Conservation (phyloP, 2,113 vertebrate species). For the Amblyopsis rosae region DNA sequence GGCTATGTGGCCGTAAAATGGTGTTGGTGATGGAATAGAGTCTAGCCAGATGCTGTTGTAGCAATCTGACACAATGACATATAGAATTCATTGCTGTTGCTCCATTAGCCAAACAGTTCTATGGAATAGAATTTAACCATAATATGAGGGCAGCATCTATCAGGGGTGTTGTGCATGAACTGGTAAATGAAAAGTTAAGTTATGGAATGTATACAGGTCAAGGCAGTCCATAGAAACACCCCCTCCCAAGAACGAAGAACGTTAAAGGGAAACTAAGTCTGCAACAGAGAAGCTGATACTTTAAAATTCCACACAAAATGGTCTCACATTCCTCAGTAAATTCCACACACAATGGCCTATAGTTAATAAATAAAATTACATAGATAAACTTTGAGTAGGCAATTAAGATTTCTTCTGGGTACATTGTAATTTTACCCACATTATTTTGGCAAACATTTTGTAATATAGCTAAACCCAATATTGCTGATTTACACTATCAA, state of each 20-base stretch:
- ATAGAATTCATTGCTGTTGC: conserved; percentile 12
- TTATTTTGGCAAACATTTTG: too few species aligned
- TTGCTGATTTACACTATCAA: too few species aligned
- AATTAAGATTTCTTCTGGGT: background rate
- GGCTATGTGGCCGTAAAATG: conserved; percentile 18
- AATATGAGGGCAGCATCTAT: background rate
- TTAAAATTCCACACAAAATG: too few species aligned
- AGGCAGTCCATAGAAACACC: background rate
- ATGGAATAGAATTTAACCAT: background rate
- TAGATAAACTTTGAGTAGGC: too few species aligned
- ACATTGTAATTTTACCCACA: background rate
- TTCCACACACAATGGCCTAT: conserved; percentile 5
- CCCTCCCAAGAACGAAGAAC: background rate
- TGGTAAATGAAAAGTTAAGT: conserved; percentile 8
- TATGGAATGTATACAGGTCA: background rate
- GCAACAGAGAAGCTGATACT: conserved; percentile 2
- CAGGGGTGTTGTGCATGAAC: conserved; percentile 7
- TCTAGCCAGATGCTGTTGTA: conserved; percentile 31
- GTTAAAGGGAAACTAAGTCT: conserved; percentile 3
- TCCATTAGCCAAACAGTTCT: conserved; percentile 8
- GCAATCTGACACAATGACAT: conserved; percentile 22
- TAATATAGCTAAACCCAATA: background rate
- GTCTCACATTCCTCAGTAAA: background rate
- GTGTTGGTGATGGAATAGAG: conserved; percentile 24
- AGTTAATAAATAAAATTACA: background rate